These are phyloP conservation scores for Punctoribates punctum DNA, from an alignment of 2,888 invertebrate species.

Conservation along the genomic window DNA sequence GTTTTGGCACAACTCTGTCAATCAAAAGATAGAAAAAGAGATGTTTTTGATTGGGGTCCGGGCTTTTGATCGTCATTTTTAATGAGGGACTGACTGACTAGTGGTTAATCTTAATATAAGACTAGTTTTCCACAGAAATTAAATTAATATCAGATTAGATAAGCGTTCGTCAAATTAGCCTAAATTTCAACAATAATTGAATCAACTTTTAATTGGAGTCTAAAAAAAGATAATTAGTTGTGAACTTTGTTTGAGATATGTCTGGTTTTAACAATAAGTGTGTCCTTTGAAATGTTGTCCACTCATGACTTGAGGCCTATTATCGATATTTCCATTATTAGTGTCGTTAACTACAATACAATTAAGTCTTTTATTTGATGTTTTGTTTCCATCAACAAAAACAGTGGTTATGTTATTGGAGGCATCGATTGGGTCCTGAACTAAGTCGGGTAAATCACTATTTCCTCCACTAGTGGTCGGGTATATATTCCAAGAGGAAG, in stretches of 20 bases:
- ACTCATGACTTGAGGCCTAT: not conserved
- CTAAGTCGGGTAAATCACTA: constrained; percentile 21
- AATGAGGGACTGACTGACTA: constrained; percentile 10
- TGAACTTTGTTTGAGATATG: not conserved
- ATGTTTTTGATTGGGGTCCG: not conserved
- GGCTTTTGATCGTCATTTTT: constrained; percentile 2
- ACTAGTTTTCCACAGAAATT: not conserved
- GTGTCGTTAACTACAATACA: not conserved
- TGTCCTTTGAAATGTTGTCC: not conserved
- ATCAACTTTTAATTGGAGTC: not conserved
- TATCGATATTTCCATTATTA: not conserved
- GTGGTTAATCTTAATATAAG: constrained; percentile 8
- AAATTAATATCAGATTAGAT: not conserved
- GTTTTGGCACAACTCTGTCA: not conserved
- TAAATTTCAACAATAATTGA: not conserved
- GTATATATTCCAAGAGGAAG: constrained; percentile 23
- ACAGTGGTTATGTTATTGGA: constrained; percentile 23
- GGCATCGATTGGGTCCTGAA: constrained; percentile 26
- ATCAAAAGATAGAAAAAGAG: not conserved
- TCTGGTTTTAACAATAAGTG: constrained; percentile 4
- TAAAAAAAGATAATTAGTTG: not conserved
- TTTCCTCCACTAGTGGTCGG: not conserved
- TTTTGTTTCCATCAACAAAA: constrained; percentile 11
- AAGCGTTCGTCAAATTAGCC: not conserved
- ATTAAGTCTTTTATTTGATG: not conserved